These are phyloP conservation scores for Brachionus sp. DNA, from an alignment of 1,140 invertebrate genomes.

Conservation along the genomic window DNA sequence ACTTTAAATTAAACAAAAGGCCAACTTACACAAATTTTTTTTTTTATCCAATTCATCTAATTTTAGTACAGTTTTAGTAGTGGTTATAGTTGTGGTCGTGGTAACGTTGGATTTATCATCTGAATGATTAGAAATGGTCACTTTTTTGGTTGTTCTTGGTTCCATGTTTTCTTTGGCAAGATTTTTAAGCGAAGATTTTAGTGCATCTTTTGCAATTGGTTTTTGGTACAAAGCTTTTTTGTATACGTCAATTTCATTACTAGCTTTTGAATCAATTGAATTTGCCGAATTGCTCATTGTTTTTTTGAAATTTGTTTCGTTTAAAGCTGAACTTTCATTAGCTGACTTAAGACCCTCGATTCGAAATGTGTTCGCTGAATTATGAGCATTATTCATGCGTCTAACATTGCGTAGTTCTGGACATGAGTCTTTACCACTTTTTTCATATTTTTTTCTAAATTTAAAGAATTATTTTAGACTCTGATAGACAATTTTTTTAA, in stretches of 20 bases:
- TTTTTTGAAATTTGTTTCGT: neutral
- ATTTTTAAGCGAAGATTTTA: constrained; percentile 9
- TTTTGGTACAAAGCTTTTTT: constrained; percentile 21
- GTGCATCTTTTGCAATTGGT: neutral
- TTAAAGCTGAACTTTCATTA: neutral
- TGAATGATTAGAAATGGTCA: neutral
- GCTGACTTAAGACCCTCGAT: neutral
- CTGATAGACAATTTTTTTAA: too few species aligned
- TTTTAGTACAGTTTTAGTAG: constrained; percentile 20
- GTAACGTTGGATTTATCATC: constrained; percentile 2
- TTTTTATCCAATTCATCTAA: constrained; percentile 12
- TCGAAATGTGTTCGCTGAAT: neutral
- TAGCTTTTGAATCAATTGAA: neutral
- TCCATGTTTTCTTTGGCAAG: neutral
- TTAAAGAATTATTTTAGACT: too few species aligned
- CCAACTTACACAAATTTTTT: constrained; percentile 23
- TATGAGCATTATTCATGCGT: neutral
- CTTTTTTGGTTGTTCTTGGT: neutral
- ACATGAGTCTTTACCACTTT: neutral
- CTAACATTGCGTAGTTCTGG: neutral
- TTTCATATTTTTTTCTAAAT: neutral
- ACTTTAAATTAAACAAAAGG: neutral
- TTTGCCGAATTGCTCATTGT: neutral
- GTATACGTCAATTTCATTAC: neutral
- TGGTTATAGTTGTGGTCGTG: constrained; percentile 16